These are phyloP conservation scores for Coelopa frigida DNA, from an alignment of 1,140 invertebrate genomes.

Conservation along the genomic window DNA sequence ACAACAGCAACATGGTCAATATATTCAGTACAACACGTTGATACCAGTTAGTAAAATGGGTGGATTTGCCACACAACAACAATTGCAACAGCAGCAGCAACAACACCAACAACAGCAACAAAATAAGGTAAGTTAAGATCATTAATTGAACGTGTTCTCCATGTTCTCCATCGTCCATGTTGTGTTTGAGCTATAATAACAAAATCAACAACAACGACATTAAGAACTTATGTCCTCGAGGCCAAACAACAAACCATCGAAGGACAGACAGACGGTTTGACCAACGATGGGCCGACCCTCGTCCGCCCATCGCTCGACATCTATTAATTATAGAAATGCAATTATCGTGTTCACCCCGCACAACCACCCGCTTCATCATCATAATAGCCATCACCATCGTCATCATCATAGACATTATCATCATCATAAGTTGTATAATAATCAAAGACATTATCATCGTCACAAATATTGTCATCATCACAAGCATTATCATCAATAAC, in stretches of 20 bases:
- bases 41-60: conserved; percentile 44
- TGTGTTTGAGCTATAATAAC: too few species aligned
- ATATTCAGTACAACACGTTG: conserved; percentile 43
- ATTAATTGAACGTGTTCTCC: too few species aligned
- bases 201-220: too few species aligned
- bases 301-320: conserved; percentile 31
- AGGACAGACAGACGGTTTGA: too few species aligned
- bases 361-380: background rate
- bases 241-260: too few species aligned
- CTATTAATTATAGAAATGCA: conserved; percentile 30
- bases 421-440: background rate
- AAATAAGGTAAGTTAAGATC: conserved; percentile 39
- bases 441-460: too few species aligned
- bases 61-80: conserved; percentile 35
- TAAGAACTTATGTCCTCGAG: too few species aligned
- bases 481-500: too few species aligned
- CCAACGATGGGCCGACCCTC: too few species aligned
- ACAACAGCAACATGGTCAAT: conserved; percentile 21
- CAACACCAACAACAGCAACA: conserved; percentile 24
- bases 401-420: background rate
- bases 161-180: too few species aligned
- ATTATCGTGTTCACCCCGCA: conserved; percentile 14
- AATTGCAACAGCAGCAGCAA: conserved; percentile 30
- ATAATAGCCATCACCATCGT: background rate
- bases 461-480: too few species aligned